These are phyloP conservation scores for Odontamblyopus lacepedii DNA, from an alignment of 2,797 vertebrate species.

Conservation along the genomic window DNA sequence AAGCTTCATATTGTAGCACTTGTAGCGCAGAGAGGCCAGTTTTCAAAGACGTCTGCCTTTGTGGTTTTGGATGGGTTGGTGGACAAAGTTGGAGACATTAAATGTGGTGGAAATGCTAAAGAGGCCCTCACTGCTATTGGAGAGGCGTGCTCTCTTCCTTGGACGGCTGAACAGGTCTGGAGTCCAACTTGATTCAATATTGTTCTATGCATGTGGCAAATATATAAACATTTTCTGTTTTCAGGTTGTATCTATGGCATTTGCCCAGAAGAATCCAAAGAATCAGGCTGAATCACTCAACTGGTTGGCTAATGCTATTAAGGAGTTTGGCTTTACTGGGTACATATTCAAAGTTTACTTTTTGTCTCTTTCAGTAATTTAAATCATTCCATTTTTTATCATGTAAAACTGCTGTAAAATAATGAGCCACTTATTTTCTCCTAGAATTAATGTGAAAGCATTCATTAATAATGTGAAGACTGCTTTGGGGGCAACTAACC, in stretches of 20 bases:
- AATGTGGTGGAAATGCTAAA: constrained; percentile 94
- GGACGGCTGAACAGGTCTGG: constrained; percentile 94
- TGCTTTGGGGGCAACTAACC: constrained; percentile 94
- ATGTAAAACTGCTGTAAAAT: not conserved
- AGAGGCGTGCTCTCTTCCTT: constrained; percentile 88
- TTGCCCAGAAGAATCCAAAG: constrained; percentile 98
- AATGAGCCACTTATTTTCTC: constrained; percentile 9
- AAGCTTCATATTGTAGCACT: constrained; percentile 92
- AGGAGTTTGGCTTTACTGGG: constrained; percentile 98
- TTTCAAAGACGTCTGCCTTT: constrained; percentile 93
- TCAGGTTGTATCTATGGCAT: constrained; percentile 91
- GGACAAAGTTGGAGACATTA: constrained; percentile 95
- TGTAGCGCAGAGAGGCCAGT: constrained; percentile 90
- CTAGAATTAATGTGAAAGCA: constrained; percentile 93
- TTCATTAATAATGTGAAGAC: constrained; percentile 98
- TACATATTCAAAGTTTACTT: constrained; percentile 48
- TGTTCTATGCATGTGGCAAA: not conserved
- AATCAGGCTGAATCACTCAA: constrained; percentile 96
- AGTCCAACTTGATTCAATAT: not conserved
- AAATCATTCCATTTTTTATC: too few species aligned
- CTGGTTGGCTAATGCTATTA: constrained; percentile 96
- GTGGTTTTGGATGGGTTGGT: constrained; percentile 93
- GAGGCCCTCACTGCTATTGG: constrained; percentile 92
- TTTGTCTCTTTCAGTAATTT: too few species aligned
- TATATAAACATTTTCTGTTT: constrained; percentile 6